Evolutionary conservation across 2,797 vertebrate genomes (phyloP).

Genomic region (Urocyon cinereoargenteus): DNA sequence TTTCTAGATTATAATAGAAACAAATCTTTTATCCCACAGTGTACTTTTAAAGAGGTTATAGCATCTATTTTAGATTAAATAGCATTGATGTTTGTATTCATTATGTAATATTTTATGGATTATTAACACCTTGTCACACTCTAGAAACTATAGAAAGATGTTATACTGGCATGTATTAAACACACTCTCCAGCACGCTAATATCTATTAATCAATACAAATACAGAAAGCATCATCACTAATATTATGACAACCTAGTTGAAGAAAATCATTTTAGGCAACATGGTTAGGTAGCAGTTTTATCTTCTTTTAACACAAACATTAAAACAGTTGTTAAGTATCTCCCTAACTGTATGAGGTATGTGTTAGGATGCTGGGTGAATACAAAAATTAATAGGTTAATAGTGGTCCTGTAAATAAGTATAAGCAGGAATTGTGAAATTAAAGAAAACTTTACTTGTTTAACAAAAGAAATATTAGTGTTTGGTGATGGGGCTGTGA

Average conservation of each 20-base stretch:
- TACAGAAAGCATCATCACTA: neutral
- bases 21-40: neutral
- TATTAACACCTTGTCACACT: fast-evolving
- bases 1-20: neutral
- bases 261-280: neutral
- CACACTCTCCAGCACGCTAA: neutral
- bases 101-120: neutral
- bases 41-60: neutral
- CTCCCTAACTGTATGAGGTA: neutral
- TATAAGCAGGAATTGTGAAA: neutral
- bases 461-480: neutral
- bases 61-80: neutral
- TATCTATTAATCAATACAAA: slow-evolving; percentile 1
- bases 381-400: neutral
- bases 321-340: neutral
- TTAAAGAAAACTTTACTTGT: neutral
- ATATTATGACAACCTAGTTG: neutral
- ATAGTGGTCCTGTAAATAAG: neutral
- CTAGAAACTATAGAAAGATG: neutral
- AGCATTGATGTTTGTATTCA: neutral
- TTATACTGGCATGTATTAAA: neutral
- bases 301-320: neutral
- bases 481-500: neutral
- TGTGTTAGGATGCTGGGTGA: neutral
- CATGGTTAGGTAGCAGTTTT: neutral